These are phyloP conservation scores for Nomada ferruginata DNA, from an alignment of 2,888 invertebrate species.

Conservation along the genomic window DNA sequence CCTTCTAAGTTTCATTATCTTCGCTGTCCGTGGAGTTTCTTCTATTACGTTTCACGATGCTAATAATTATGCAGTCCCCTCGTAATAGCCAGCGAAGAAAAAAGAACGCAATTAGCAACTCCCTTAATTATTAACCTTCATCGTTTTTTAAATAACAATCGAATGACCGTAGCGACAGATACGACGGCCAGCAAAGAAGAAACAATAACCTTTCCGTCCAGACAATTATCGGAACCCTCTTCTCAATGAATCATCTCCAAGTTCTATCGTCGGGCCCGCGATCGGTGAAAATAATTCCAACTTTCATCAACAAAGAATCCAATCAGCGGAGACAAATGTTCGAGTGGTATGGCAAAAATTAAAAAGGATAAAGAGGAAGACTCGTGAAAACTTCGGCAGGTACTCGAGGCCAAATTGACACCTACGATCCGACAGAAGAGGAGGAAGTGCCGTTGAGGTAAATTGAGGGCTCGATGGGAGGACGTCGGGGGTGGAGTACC, in stretches of 20 bases:
- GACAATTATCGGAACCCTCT: constrained; percentile 39
- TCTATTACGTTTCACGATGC: constrained; percentile 61
- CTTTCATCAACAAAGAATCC: constrained; percentile 57
- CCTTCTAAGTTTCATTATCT: constrained; percentile 66
- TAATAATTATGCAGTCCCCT: constrained; percentile 69
- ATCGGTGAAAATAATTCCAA: constrained; percentile 34
- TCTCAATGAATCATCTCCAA: constrained; percentile 32
- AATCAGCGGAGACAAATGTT: constrained; percentile 59
- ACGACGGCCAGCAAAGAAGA: constrained; percentile 8
- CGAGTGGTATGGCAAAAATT: constrained; percentile 59
- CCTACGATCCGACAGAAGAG: constrained; percentile 72
- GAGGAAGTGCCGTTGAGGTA: constrained; percentile 70
- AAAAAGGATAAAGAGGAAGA: constrained; percentile 60
- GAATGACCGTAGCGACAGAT: not conserved
- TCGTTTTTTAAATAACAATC: constrained; percentile 8
- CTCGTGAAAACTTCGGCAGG: constrained; percentile 62
- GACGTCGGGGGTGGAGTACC: constrained; percentile 61
- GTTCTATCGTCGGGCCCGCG: constrained; percentile 14
- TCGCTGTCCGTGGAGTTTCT: constrained; percentile 69
- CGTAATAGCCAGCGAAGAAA: constrained; percentile 11
- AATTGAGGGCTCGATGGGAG: constrained; percentile 74
- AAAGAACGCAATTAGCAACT: constrained; percentile 4
- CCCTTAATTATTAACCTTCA: constrained; percentile 13
- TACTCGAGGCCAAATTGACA: constrained; percentile 76
- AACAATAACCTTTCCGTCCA: constrained; percentile 32